These are phyloP conservation scores for Drosophila repleta DNA, from an alignment of 1,140 invertebrate genomes.

Conservation along the genomic window DNA sequence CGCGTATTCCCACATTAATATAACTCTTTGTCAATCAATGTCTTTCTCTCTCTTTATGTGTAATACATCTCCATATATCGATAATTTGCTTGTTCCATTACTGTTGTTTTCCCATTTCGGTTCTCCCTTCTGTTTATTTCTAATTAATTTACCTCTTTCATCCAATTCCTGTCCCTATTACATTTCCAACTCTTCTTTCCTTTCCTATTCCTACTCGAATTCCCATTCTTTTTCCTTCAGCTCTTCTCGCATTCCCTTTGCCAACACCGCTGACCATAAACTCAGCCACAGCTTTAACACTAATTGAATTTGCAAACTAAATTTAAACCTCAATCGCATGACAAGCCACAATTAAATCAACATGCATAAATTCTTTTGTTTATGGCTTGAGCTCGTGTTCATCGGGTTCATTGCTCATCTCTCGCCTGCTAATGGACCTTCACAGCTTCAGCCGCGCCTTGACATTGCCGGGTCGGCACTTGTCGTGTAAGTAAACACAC, in stretches of 20 bases:
- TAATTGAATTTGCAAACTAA: slow-evolving; percentile 1
- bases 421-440: slow-evolving; percentile 11
- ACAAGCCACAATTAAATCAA: background rate
- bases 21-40: no score
- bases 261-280: background rate
- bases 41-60: no score
- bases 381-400: background rate
- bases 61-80: no score
- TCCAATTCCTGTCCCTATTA: background rate
- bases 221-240: background rate
- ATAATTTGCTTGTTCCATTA: no score
- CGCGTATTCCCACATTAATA: no score
- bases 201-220: background rate
- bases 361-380: background rate
- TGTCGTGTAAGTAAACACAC: slow-evolving; percentile 15
- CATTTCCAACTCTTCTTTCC: background rate
- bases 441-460: slow-evolving; percentile 27
- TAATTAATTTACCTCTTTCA: background rate
- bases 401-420: slow-evolving; percentile 20
- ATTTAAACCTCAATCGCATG: background rate
- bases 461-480: slow-evolving; percentile 38
- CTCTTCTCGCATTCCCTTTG: background rate
- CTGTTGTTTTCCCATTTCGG: no score
- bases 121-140: background rate
- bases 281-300: background rate